Percentiles rank a stretch among this genome's conserved stretches.
Evolutionary conservation across 2,797 vertebrate genomes (phyloP).

Genomic region (Menidia menidia): DNA sequence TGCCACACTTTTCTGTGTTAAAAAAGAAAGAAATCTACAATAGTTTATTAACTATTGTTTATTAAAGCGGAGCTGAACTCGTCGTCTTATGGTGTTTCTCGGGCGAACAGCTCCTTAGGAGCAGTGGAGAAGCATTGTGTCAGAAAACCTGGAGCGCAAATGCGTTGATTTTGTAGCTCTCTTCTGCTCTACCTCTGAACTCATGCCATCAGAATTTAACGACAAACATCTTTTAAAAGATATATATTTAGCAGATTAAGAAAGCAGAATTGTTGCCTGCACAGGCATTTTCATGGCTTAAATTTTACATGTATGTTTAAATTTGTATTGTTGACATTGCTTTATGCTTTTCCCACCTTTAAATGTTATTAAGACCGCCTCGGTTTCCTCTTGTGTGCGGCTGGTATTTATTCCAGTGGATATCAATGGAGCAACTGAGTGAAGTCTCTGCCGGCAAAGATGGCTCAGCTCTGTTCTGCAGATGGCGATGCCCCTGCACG

Average conservation of each 20-base stretch:
- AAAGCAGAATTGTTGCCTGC: not conserved
- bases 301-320: not conserved
- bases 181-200: not conserved
- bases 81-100: not conserved
- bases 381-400: not conserved
- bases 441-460: not conserved
- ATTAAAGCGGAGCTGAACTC: not conserved
- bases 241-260: not conserved
- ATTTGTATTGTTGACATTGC: not conserved
- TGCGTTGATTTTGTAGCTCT: not conserved
- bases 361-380: not conserved
- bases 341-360: not conserved
- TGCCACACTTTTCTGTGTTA: conserved; percentile 15
- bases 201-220: not conserved
- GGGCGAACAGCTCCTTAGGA: conserved; percentile 16
- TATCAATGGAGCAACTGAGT: not conserved
- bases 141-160: not conserved
- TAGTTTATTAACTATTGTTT: not conserved
- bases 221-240: not conserved
- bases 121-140: not conserved
- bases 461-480: not conserved
- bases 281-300: not conserved
- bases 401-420: not conserved
- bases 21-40: conserved; percentile 15
- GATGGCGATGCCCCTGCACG: conserved; percentile 7